Evolutionary conservation across 2,888 invertebrate genomes (phyloP), one percentile per base, ranked within the genome.

Genomic region (Nesidiocoris tenuis): DNA sequence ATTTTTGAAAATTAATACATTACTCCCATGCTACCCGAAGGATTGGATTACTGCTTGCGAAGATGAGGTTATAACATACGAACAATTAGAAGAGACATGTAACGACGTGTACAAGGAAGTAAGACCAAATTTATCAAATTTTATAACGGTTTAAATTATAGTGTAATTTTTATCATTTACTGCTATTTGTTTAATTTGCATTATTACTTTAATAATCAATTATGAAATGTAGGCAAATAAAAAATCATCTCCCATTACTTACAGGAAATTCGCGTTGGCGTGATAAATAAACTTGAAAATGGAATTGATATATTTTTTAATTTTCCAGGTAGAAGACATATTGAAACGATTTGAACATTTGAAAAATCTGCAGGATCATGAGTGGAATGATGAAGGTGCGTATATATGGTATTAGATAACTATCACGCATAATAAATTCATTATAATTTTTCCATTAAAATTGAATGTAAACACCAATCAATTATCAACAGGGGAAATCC

Each of bases 1-100:
- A n/a, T n/a, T n/a, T n/a, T n/a, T n/a, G n/a, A n/a, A n/a, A n/a
- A n/a, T n/a, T n/a, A n/a, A n/a, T n/a, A n/a, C n/a, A n/a, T n/a
- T n/a, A n/a, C n/a, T n/a, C n/a, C n/a, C n/a, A n/a, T 63, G 3
- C 63, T 17, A 5, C 17, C 24, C 59, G 17, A 54, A 74, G 64
- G 74, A 74, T 64, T 63, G 64, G 56, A 74, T 74, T 24, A 64
- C 63, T 12, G 74, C 63, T 12, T 74, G 64, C 22, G 74, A 74
- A 64, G 64, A 74, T 64, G 74, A 64, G 54, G 64, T 64, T 22
- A 63, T 74, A 9, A 24, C 74, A 0, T 63, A 70, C 25, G 21
- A 19, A 7, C 59, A 70, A 25, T 19, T 70, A 18, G 70, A 70
- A 24, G 70, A 70, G 24, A 70, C 70, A 25, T 57, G 59, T 18